phyloP scores from a whole-genome alignment of 2,113 vertebrate species.

The Isurus oxyrinchus region DNA sequence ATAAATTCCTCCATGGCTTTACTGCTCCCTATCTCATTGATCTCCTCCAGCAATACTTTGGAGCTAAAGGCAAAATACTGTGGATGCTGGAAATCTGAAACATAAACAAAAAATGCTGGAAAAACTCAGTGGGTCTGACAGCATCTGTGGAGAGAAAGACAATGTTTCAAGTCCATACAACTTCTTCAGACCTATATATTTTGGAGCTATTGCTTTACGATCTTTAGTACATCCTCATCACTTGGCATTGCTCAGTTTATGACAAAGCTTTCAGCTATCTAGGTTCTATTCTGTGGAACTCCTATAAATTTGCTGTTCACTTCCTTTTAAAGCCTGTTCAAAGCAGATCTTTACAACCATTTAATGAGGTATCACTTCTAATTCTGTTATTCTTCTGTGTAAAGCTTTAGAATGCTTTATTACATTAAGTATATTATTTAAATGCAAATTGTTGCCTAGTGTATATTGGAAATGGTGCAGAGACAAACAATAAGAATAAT shows the following conservation, averaged over 20 bases:
- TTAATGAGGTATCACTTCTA: neutral
- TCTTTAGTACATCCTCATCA: neutral
- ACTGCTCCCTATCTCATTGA: neutral
- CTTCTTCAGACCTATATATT: no score
- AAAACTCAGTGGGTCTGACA: no score
- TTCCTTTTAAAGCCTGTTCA: neutral
- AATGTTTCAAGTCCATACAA: no score
- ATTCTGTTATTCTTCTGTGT: neutral
- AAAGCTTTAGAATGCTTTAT: neutral
- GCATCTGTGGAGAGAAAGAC: no score
- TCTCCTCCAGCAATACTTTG: neutral
- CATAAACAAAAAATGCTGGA: no score
- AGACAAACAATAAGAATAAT: neutral
- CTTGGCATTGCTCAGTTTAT: neutral
- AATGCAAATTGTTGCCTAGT: neutral
- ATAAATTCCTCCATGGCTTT: neutral
- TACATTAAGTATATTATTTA: neutral
- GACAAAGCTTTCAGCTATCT: neutral
- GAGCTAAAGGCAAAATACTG: neutral
- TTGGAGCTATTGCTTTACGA: neutral
- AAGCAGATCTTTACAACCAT: neutral
- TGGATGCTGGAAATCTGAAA: no score
- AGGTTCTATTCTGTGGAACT: neutral
- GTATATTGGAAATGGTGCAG: neutral
- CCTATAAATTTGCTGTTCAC: neutral